Evolutionary conservation across 2,113 vertebrate genomes (phyloP), one percentile per base, ranked within the genome.

Genomic region (Piaya cayana): DNA sequence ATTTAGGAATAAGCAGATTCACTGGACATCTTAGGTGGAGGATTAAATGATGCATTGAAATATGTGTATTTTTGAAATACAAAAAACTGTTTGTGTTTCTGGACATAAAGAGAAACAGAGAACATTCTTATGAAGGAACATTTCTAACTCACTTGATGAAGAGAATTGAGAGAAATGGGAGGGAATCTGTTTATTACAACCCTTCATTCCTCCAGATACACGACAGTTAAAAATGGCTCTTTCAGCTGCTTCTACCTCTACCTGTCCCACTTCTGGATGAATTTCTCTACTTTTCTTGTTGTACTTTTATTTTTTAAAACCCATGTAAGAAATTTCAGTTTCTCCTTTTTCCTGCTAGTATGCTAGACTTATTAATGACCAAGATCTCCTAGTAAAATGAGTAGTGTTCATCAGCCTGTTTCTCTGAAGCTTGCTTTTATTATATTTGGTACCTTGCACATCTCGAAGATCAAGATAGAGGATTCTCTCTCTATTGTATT

Each of bases 211-310:
- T 62, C n/a, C 21, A 90, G 11, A 71, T 27, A 8, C 10, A 49
- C 7, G 45, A 5, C 36, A 79, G 25, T 50, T 5, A 30, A 5
- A 18, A 63, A 7, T 2, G 5, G 1, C 9, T 9, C 0, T 49
- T 82, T 67, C 47, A 36, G 14, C 6, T 63, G 8, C 8, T 88
- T 80, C 23, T 11, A 49, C 14, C 52, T 16, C 25, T 27, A 82
- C 6, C 8, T 75, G 5, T 70, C 21, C 21, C 7, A 11, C 1
- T 90, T 88, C 14, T 21, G 25, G 6, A 36, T 63, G 1, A 30
- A 70, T 88, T 85, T 71, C 8, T 81, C 16, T 42, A 2, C 1
- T 88, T 71, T 75, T 72, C 16, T 69, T 77, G 8, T 5, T 50
- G 10, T 37, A 8, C 1, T 64, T 71, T 55, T 50, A 27, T 19